Conservation (phyloP, 2,113 vertebrate genomes). For the Urocolius indicus region DNA sequence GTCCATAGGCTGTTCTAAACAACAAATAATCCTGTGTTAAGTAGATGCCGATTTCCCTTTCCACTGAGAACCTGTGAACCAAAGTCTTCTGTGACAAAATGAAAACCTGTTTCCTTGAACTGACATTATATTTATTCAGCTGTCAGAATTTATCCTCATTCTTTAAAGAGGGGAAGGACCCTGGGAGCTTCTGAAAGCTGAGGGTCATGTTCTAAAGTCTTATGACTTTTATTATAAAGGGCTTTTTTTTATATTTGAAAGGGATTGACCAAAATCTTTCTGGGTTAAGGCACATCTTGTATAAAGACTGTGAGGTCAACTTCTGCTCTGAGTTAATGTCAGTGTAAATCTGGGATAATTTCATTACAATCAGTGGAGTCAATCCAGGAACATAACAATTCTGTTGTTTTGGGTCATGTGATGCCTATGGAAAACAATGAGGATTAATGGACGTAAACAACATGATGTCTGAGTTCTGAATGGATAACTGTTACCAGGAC, state of each 20-base stretch:
- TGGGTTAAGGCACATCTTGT: constrained; percentile 35
- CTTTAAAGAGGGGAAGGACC: constrained; percentile 53
- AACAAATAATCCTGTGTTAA: background rate
- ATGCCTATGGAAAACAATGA: constrained; percentile 11
- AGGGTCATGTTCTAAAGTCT: constrained; percentile 21
- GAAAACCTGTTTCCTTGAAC: constrained; percentile 66
- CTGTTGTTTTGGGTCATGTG: constrained; percentile 15
- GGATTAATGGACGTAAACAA: background rate
- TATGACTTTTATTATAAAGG: constrained; percentile 35
- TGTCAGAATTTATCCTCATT: constrained; percentile 72
- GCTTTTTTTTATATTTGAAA: constrained; percentile 45
- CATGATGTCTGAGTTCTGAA: background rate
- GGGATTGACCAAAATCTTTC: constrained; percentile 33
- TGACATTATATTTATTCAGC: constrained; percentile 75
- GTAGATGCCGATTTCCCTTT: constrained; percentile 24
- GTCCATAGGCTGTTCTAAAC: background rate
- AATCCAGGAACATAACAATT: constrained; percentile 38
- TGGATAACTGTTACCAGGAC: background rate
- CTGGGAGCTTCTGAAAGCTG: constrained; percentile 54
- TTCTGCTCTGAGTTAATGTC: constrained; percentile 48
- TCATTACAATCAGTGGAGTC: constrained; percentile 31
- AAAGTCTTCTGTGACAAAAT: constrained; percentile 26
- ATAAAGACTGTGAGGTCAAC: constrained; percentile 39
- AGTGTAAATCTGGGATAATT: constrained; percentile 50
- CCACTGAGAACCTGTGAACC: constrained; percentile 8